Percentiles rank a stretch among this genome's conserved stretches.
Evolutionary conservation across 2,797 vertebrate genomes (phyloP).

Genomic region (Labeo calbasu): DNA sequence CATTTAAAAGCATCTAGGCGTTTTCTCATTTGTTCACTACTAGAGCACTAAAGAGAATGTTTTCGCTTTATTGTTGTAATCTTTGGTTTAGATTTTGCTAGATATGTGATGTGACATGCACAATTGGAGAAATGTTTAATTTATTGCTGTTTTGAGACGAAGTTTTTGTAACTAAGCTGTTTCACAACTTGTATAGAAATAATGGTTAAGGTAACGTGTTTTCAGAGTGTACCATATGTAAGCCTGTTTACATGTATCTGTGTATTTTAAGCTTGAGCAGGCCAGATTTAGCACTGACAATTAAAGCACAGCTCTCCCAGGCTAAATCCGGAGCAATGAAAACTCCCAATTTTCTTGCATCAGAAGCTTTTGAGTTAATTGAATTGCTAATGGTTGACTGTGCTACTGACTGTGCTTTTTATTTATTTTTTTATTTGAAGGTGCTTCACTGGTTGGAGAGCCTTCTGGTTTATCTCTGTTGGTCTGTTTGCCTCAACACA

Average conservation of each 20-base stretch:
- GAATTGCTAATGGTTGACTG: not conserved
- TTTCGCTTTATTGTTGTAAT: not conserved
- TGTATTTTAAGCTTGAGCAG: conserved; percentile 48
- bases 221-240: not conserved
- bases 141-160: not conserved
- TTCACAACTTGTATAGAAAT: not conserved
- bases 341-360: conserved; percentile 48
- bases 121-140: not conserved
- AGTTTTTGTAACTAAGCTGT: not conserved
- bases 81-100: not conserved
- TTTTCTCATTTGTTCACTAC: not conserved
- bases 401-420: not conserved
- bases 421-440: not conserved
- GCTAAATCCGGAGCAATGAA: conserved; percentile 18
- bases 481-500: conserved; percentile 21
- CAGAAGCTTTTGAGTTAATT: conserved; percentile 15
- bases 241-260: conserved; percentile 40
- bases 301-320: conserved; percentile 28
- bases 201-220: not conserved
- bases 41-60: not conserved
- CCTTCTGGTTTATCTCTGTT: conserved; percentile 7
- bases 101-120: not conserved
- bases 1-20: not conserved
- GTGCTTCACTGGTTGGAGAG: conserved; percentile 2
- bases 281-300: conserved; percentile 39